Base-by-base conservation (phyloP, 2,113 vertebrate species). In the Lophura nycthemera region DNA sequence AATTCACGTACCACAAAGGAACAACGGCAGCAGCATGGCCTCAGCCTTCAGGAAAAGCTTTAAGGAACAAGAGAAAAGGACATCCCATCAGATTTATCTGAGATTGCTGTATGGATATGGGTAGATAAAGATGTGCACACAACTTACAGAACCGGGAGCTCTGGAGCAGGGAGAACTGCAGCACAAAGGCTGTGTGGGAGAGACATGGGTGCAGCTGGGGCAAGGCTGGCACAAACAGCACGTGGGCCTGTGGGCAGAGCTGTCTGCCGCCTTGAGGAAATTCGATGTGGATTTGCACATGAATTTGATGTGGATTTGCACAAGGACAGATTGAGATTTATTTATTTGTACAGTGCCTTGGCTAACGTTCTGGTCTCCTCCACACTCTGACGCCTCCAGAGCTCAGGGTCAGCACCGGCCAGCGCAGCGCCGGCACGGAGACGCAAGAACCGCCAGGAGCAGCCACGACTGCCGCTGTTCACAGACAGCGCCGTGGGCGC, bases 221-320 rank as follows among this genome's bases (percentile, higher is more conserved):
- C 79, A 83, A 86, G 86, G 71, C 21, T 81, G 66, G 74, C 50
- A 85, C 60, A 88, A 90, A 10, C 67, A 71, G 30, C 90, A 88
- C 76, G 59, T 75, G 70, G 86, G 85, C 83, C 40, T 43, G 87
- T 79, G 77, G 89, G 90, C 57, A 79, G 89, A 82, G 60, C 10
- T 95, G 88, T 95, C 93, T 87, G 84, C 75, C 88, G 84, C 32
- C 83, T 89, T 54, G 61, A 83, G 91, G 63, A 40, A 70, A 65
- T 92, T 52, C 82, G 30, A 85, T 32, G 50, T n/a, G 57, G 42
- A 82, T 89, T 88, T 94, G 43, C 82, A 80, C 76, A 84, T 6
- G 32, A 95, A 82, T 92, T 57, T 82, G 36, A 85, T 32, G 50
- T 32, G 57, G 42, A 82, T 89, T 88, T 94, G 61, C 65, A 80